Percentiles rank a stretch among this genome's conserved stretches.
phyloP scores from a whole-genome alignment of 1,140 invertebrate genomes.

The Drosophila seguyi region DNA sequence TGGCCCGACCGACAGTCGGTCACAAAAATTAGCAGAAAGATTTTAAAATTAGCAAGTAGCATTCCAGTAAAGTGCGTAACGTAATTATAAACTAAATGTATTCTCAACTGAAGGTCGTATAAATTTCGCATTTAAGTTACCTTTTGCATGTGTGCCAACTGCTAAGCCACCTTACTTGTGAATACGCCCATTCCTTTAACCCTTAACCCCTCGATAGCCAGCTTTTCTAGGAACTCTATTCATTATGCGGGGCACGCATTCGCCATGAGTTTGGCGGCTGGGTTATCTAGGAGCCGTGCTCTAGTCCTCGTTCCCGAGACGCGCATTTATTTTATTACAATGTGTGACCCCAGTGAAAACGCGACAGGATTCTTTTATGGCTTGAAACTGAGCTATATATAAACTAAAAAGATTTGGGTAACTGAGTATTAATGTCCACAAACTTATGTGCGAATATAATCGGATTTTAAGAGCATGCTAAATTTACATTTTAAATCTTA shows the following conservation, averaged over 20 bases:
- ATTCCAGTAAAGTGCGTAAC: constrained; percentile 30
- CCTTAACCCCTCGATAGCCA: constrained; percentile 10
- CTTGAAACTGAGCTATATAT: constrained; percentile 12
- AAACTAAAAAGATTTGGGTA: constrained; percentile 16
- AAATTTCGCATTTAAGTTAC: constrained; percentile 24
- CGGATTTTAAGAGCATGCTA: neutral
- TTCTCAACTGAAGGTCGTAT: neutral
- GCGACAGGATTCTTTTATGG: constrained; percentile 30
- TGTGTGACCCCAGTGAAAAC: constrained; percentile 45
- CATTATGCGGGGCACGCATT: constrained; percentile 73
- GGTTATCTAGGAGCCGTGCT: constrained; percentile 55
- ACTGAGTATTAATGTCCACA: neutral
- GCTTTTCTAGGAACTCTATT: constrained; percentile 43
- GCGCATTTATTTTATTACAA: constrained; percentile 51
- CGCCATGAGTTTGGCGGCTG: constrained; percentile 58
- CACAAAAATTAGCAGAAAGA: constrained; percentile 40
- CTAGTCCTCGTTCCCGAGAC: constrained; percentile 25
- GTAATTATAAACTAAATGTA: constrained; percentile 19
- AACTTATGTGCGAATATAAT: neutral
- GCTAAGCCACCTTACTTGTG: constrained; percentile 14
- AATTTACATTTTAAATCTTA: neutral
- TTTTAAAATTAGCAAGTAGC: constrained; percentile 35
- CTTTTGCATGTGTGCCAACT: constrained; percentile 20
- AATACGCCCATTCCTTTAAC: neutral
- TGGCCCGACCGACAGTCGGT: constrained; percentile 36